Evolutionary conservation across 2,888 invertebrate genomes (phyloP).

Genomic region (Lepidonotus clava): DNA sequence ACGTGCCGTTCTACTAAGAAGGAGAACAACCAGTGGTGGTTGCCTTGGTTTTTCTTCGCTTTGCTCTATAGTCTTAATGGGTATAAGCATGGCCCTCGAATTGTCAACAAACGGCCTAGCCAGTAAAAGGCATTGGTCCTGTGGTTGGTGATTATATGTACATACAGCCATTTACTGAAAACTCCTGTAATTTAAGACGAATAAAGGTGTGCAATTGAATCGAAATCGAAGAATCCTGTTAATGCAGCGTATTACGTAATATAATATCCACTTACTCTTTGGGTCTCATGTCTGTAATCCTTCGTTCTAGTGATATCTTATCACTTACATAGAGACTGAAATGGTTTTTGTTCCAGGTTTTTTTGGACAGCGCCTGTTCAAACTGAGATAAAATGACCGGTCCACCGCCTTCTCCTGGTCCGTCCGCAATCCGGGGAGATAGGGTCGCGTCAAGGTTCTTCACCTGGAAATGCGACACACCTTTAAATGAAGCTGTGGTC

Average conservation of each 20-base stretch:
- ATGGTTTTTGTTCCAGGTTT: constrained; percentile 97
- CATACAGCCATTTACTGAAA: no score
- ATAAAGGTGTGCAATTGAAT: no score
- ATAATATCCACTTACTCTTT: constrained; percentile 89
- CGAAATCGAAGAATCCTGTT: no score
- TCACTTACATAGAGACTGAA: constrained; percentile 98
- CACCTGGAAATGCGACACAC: constrained; percentile 36
- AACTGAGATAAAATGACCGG: background rate
- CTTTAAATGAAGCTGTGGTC: background rate
- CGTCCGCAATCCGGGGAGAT: background rate
- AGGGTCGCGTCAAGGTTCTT: background rate
- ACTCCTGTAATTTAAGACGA: no score
- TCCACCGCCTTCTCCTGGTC: constrained; percentile 57
- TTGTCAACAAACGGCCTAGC: no score
- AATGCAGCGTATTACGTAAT: background rate
- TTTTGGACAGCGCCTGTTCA: constrained; percentile 85
- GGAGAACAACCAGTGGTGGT: no score
- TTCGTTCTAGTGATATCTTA: constrained; percentile 94
- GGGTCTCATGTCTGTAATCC: constrained; percentile 94
- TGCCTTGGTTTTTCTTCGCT: no score
- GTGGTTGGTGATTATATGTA: no score
- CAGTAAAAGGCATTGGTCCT: no score
- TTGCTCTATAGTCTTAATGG: no score
- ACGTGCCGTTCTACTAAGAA: no score
- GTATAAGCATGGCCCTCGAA: no score